phyloP scores from a whole-genome alignment of 92 coral and sea anemone species.

The Phenganax stokvisi region DNA sequence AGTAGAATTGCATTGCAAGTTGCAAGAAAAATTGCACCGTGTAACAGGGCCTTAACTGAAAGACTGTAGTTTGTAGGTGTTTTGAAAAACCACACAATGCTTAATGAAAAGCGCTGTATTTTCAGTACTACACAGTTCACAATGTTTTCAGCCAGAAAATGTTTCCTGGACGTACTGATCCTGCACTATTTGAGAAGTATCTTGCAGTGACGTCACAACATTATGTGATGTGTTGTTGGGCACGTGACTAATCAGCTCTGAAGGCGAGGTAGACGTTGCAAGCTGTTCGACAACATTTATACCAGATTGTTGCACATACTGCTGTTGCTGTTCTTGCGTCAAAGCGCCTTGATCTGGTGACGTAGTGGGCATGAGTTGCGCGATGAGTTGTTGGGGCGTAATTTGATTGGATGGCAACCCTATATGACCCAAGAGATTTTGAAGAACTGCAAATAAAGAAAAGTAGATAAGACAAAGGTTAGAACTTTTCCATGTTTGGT shows the following conservation, averaged over 20 bases:
- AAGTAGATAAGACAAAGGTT: background rate
- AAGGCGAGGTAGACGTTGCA: slow-evolving; percentile 19
- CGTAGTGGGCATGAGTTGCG: slow-evolving; percentile 26
- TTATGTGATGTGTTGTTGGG: slow-evolving; percentile 1
- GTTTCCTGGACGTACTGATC: slow-evolving; percentile 20
- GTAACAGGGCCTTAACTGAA: too few relatives aligned
- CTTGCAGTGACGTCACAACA: slow-evolving; percentile 4
- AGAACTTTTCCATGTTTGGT: background rate
- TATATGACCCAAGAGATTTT: slow-evolving; percentile 22
- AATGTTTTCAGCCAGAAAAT: slow-evolving; percentile 12
- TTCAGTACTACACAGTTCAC: too few relatives aligned
- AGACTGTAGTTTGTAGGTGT: too few relatives aligned
- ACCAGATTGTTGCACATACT: slow-evolving; percentile 17
- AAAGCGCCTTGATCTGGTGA: slow-evolving; percentile 20
- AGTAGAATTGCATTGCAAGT: too few relatives aligned
- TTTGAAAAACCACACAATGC: too few relatives aligned
- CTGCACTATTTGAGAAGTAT: background rate
- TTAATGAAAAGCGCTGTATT: too few relatives aligned
- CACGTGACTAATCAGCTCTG: background rate
- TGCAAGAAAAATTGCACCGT: too few relatives aligned
- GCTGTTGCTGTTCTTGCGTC: slow-evolving; percentile 30
- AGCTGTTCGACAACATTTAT: slow-evolving; percentile 12
- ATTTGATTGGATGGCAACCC: slow-evolving; percentile 10
- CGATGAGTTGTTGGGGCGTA: slow-evolving; percentile 29
- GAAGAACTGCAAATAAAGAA: slow-evolving; percentile 9